Conservation (phyloP, 2,888 invertebrate species). For the Mimachlamys varia region DNA sequence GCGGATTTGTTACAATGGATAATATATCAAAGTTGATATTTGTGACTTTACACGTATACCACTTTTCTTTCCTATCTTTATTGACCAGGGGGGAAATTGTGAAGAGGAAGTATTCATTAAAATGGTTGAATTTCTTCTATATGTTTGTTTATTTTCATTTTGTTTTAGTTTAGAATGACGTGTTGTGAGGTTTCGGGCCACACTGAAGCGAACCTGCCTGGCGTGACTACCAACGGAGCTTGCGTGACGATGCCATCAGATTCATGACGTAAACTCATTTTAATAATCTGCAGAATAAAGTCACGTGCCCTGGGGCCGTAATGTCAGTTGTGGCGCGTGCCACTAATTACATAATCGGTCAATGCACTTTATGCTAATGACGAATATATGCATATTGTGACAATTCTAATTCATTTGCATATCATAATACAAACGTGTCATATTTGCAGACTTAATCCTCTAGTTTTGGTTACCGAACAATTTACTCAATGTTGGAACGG, state of each 20-base stretch:
- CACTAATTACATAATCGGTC: constrained; percentile 36
- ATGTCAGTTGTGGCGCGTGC: constrained; percentile 27
- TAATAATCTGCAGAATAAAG: constrained; percentile 34
- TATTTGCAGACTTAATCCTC: neutral
- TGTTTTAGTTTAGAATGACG: too few species aligned
- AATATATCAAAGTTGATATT: too few species aligned
- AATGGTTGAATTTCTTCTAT: too few species aligned
- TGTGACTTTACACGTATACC: too few species aligned
- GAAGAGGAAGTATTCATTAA: too few species aligned
- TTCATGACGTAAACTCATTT: constrained; percentile 36
- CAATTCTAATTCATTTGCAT: constrained; percentile 25
- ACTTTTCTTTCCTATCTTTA: too few species aligned
- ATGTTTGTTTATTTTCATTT: too few species aligned
- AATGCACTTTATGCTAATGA: constrained; percentile 26
- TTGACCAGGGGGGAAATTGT: too few species aligned
- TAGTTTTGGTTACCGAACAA: constrained; percentile 5
- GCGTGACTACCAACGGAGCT: neutral
- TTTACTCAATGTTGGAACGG: constrained; percentile 1
- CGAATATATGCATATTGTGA: constrained; percentile 17
- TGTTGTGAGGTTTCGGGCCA: neutral
- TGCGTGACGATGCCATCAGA: constrained; percentile 31
- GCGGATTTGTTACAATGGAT: too few species aligned
- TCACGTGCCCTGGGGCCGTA: constrained; percentile 2
- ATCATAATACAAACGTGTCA: constrained; percentile 1
- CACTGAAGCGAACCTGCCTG: neutral